Conservation (phyloP, 2,113 vertebrate species). For the Phyllopteryx taeniolatus region DNA sequence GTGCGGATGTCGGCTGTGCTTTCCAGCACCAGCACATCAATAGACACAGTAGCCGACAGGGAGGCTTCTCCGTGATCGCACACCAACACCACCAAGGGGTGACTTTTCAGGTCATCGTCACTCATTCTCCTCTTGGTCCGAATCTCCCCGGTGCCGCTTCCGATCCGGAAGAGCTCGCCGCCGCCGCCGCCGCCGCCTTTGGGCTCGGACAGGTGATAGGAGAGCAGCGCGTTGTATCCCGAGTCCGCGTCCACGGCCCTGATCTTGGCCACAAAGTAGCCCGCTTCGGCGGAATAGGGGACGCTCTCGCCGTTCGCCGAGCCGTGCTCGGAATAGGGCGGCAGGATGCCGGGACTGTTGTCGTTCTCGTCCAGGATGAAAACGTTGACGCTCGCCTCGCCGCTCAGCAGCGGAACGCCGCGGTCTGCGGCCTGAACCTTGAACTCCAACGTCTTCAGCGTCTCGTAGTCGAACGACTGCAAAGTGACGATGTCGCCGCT, state of each 20-base stretch:
- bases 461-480: too few species aligned
- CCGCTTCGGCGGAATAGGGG: not conserved
- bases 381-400: not conserved
- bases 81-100: conserved; percentile 6
- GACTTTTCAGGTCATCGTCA: conserved; percentile 14
- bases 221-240: not conserved
- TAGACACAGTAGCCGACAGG: conserved; percentile 13
- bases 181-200: not conserved
- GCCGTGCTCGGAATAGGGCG: not conserved
- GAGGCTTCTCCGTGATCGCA: conserved; percentile 9
- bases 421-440: not conserved
- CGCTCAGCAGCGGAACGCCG: not conserved
- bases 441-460: not conserved
- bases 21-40: conserved; percentile 12
- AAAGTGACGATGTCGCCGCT: too few species aligned
- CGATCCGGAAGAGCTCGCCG: conserved; percentile 1
- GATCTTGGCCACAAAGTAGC: not conserved
- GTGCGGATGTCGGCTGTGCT: conserved; percentile 4
- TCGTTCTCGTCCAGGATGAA: not conserved
- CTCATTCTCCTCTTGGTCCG: conserved; percentile 12
- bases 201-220: not conserved
- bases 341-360: not conserved
- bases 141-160: conserved; percentile 9
- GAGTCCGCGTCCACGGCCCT: not conserved
- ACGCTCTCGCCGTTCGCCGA: not conserved